Evolutionary conservation across 2,888 invertebrate species (phyloP), one percentile per base, ranked within the genome.

Genomic region (Pimpla rufipes): DNA sequence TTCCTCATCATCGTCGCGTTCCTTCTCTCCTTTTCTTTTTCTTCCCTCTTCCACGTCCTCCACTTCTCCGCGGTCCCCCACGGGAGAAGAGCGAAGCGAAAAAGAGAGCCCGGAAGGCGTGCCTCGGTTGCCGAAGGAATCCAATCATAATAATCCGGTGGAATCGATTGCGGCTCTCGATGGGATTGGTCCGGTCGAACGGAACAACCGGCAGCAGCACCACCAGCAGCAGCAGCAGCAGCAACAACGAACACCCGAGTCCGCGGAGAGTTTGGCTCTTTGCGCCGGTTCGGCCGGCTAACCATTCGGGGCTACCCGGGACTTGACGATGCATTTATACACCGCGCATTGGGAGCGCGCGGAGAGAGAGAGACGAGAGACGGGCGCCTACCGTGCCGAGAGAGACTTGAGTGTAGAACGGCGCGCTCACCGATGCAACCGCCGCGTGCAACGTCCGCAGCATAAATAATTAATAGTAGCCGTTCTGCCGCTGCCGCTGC

Each of bases 391-490:
- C 47, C 47, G 47, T 50, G 47, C 47, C 5, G 7, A 16, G 47
- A 10, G 52, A n/a, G n/a, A n/a, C n/a, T 52, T 21, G 52, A 52
- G 52, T 18, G 7, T n/a, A n/a, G 52, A 52, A 21, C 55, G 55
- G 21, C 85, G 16, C 85, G 81, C 16, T 55, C 42, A 64, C 57
- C 67, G 79, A 70, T 78, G 64, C 79, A 79, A 81, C 88, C 88
- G 89, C 87, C 86, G 87, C 87, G 85, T 86, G 88, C 90, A 91
- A 91, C 90, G 90, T 90, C 90, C 90, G 90, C 89, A 90, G 91
- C 90, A 92, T 92, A 92, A 92, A 92, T 92, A 93, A 92, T 93
- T 93, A 92, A 92, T 92, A 92, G 92, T 91, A 91, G 92, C 92
- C 89, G 88, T 90, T 91, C 89, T 88, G 89, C 89, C 84, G 85